Evolutionary conservation across 2,888 invertebrate species (phyloP).

Genomic region (Rhagophthalmus giganteus): DNA sequence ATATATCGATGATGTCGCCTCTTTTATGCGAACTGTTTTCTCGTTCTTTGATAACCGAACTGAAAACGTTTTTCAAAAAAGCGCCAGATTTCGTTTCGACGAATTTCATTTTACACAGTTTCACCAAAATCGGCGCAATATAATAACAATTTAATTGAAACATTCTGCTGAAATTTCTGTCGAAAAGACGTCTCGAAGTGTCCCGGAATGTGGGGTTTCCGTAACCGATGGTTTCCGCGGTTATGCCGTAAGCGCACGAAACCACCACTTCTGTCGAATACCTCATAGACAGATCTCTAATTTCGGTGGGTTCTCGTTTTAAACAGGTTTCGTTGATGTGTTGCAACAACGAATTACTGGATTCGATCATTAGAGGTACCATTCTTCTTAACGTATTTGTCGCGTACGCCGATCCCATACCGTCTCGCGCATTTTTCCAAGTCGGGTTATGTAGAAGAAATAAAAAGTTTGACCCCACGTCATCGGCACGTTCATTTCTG

Average conservation of each 20-base stretch:
- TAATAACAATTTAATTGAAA: constrained; percentile 46
- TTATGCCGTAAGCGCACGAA: constrained; percentile 54
- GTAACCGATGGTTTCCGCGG: constrained; percentile 47
- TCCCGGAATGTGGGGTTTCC: neutral
- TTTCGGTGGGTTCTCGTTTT: constrained; percentile 34
- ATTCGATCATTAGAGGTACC: constrained; percentile 33
- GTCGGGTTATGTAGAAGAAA: constrained; percentile 54
- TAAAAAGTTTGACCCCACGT: constrained; percentile 51
- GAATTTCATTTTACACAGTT: constrained; percentile 39
- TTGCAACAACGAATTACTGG: neutral
- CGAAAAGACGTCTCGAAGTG: constrained; percentile 1
- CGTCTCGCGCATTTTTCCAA: constrained; percentile 58
- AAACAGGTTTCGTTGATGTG: neutral
- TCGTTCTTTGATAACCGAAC: constrained; percentile 39
- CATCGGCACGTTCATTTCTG: constrained; percentile 51
- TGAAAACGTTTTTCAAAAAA: constrained; percentile 44
- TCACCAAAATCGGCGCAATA: constrained; percentile 37
- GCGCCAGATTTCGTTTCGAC: constrained; percentile 35
- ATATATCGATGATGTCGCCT: constrained; percentile 47
- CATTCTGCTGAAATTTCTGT: constrained; percentile 39
- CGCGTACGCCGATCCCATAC: constrained; percentile 58
- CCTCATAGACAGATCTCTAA: constrained; percentile 48
- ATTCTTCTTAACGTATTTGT: constrained; percentile 58
- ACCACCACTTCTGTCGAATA: constrained; percentile 56
- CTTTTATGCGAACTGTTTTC: constrained; percentile 35